Conservation (phyloP, 2,888 invertebrate species). For the Masnerella sp. region DNA sequence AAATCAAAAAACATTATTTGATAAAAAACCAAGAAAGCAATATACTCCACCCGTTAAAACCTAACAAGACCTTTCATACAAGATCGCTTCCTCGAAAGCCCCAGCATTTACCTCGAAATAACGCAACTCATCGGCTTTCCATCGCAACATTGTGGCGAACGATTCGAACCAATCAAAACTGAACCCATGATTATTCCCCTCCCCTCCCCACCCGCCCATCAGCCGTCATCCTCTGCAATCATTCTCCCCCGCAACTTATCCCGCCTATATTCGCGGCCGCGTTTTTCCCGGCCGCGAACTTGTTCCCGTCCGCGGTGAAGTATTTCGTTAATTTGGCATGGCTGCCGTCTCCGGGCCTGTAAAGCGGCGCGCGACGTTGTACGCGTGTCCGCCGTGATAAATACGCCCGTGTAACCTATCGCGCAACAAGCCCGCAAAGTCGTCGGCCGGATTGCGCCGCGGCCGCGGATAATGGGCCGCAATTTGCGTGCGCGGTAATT, state of each 20-base stretch:
- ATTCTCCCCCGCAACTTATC: background rate
- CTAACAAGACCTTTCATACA: no score
- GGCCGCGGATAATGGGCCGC: slow-evolving; percentile 76
- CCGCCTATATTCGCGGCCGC: no score
- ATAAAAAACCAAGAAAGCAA: no score
- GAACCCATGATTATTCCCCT: no score
- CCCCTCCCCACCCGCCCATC: no score
- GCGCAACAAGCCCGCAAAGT: slow-evolving; percentile 54
- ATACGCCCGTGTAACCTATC: slow-evolving; percentile 60
- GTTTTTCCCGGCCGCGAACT: slow-evolving; percentile 47
- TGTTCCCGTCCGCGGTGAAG: slow-evolving; percentile 54
- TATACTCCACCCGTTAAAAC: no score
- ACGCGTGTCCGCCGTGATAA: slow-evolving; percentile 61
- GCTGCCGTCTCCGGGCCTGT: slow-evolving; percentile 52
- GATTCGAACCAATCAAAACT: no score
- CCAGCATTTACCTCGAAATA: no score
- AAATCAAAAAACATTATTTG: no score
- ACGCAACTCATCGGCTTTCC: no score
- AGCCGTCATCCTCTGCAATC: background rate
- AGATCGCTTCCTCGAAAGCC: no score
- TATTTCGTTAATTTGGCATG: slow-evolving; percentile 55
- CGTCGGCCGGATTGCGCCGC: slow-evolving; percentile 43
- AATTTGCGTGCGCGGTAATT: slow-evolving; percentile 75
- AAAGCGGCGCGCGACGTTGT: slow-evolving; percentile 57
- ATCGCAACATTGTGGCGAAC: no score